phyloP scores from a whole-genome alignment of 1,140 invertebrate genomes.

The Harpegnathos saltator region DNA sequence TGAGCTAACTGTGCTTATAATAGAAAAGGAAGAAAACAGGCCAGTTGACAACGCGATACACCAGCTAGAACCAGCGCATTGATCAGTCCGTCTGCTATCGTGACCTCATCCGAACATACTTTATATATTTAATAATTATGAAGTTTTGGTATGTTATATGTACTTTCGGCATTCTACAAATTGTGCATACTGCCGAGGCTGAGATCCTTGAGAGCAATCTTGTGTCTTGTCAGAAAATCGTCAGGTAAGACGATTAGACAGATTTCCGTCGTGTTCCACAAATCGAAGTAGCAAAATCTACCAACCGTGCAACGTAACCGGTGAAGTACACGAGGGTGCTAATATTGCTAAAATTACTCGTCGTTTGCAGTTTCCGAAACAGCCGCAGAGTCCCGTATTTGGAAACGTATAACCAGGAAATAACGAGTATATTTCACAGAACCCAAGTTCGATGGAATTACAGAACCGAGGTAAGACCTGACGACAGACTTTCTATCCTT shows the following conservation, averaged over 20 bases:
- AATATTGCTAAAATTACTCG: background rate
- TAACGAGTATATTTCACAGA: slow-evolving; percentile 46
- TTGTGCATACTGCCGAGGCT: background rate
- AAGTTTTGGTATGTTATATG: slow-evolving; percentile 7
- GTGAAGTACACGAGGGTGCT: background rate
- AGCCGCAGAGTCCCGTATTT: slow-evolving; percentile 50
- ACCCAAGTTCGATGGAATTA: slow-evolving; percentile 66
- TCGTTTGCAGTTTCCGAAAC: slow-evolving; percentile 2
- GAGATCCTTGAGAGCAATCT: too few species aligned
- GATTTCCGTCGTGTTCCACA: background rate
- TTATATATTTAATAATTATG: slow-evolving; percentile 32
- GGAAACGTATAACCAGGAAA: slow-evolving; percentile 60
- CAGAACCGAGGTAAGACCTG: slow-evolving; percentile 67
- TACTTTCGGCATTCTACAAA: slow-evolving; percentile 8
- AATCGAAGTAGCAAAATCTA: background rate
- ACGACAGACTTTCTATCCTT: background rate
- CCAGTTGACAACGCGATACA: background rate
- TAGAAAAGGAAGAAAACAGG: slow-evolving; percentile 18
- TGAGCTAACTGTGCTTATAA: background rate
- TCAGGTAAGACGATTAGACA: slow-evolving; percentile 36
- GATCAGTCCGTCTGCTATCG: background rate
- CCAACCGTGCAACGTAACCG: background rate
- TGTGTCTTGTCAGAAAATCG: background rate
- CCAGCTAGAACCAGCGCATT: background rate
- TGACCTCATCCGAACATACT: background rate